phyloP scores from a whole-genome alignment of 2,113 vertebrate genomes.

The Clupea harengus region DNA sequence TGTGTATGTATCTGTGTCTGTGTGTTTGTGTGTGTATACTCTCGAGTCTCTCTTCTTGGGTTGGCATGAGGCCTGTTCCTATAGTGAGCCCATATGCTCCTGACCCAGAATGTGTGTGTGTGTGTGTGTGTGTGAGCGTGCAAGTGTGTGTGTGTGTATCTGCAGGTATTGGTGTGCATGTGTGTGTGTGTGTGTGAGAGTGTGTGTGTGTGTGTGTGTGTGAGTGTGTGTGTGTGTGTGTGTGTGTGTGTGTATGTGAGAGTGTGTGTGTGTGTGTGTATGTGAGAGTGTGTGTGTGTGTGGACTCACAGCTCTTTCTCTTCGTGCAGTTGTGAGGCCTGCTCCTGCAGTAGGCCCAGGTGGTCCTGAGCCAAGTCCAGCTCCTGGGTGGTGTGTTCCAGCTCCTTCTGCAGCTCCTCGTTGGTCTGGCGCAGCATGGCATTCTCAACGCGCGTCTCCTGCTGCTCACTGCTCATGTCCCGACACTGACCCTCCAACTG shows the following conservation, averaged over 20 bases:
- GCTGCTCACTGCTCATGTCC: constrained; percentile 82
- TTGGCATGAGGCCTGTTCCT: too few relatives aligned
- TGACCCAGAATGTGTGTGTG: background rate
- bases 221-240: background rate
- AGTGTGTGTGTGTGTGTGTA: background rate
- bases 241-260: background rate
- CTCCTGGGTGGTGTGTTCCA: constrained; percentile 77
- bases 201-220: background rate
- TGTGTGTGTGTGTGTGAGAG: background rate
- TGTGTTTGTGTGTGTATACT: too few relatives aligned
- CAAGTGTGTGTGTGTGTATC: background rate
- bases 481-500: constrained; percentile 82
- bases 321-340: constrained; percentile 76
- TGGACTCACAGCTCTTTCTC: constrained; percentile 86
- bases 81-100: too few relatives aligned
- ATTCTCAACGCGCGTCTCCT: constrained; percentile 82
- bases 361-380: constrained; percentile 79
- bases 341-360: constrained; percentile 79
- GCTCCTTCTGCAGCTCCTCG: constrained; percentile 78
- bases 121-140: background rate
- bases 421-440: constrained; percentile 84
- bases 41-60: too few relatives aligned
- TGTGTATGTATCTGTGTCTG: too few relatives aligned
- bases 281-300: constrained; percentile 1
- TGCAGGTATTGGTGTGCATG: background rate